phyloP scores from a whole-genome alignment of 2,113 vertebrate genomes.

The Onychostoma macrolepis region DNA sequence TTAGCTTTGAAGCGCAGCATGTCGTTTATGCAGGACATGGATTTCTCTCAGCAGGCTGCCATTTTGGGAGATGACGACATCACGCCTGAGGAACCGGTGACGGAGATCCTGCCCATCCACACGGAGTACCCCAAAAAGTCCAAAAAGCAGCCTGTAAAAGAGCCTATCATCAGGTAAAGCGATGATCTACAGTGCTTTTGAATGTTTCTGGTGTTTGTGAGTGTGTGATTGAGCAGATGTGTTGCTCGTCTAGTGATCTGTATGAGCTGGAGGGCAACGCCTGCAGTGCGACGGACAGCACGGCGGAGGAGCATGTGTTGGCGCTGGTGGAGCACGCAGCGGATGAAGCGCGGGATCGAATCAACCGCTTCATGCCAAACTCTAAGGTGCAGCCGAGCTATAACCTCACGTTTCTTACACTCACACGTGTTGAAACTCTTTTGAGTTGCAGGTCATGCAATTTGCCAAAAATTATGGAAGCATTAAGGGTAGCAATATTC shows the following conservation, averaged over 20 bases:
- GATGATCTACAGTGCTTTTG: not conserved
- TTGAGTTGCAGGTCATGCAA: too few species aligned
- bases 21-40: conserved; percentile 99
- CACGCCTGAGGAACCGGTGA: conserved; percentile 82
- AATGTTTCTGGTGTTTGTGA: not conserved
- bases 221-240: not conserved
- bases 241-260: conserved; percentile 77
- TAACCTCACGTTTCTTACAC: too few species aligned
- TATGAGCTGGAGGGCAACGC: conserved; percentile 96
- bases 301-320: conserved; percentile 95
- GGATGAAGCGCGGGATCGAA: conserved; percentile 93
- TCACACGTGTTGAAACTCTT: too few species aligned
- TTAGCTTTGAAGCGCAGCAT: conserved; percentile 98
- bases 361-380: conserved; percentile 88
- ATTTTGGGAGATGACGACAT: conserved; percentile 93
- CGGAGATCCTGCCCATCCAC: conserved; percentile 86
- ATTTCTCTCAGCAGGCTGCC: conserved; percentile 98
- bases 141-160: conserved; percentile 91
- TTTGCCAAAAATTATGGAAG: too few species aligned
- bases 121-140: conserved; percentile 93
- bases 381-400: conserved; percentile 81
- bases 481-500: not conserved
- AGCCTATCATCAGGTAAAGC: conserved; percentile 61
- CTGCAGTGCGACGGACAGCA: conserved; percentile 95
- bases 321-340: conserved; percentile 95